These are phyloP conservation scores for Coregonus clupeaformis DNA, from an alignment of 2,113 vertebrate genomes.

Conservation along the genomic window DNA sequence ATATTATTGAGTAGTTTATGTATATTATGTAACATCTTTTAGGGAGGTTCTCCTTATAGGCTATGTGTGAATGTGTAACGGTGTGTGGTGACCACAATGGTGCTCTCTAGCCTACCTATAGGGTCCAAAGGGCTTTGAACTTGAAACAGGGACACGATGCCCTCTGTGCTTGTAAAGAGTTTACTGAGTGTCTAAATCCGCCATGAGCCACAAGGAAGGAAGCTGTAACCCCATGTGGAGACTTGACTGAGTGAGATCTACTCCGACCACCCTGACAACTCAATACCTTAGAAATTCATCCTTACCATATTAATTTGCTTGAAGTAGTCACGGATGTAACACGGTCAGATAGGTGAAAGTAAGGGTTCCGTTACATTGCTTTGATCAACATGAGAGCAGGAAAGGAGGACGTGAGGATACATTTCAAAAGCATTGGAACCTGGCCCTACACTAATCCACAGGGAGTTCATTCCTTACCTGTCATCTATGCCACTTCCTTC, in stretches of 20 bases:
- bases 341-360: no score
- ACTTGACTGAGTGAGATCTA: conserved; percentile 35
- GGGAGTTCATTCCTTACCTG: neutral
- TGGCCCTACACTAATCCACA: neutral
- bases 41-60: neutral
- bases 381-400: no score
- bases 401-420: no score
- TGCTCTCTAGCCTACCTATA: neutral
- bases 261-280: conserved; percentile 60
- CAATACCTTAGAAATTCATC: neutral
- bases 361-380: no score
- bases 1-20: no score
- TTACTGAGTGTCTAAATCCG: conserved; percentile 37
- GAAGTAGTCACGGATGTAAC: no score
- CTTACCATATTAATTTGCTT: neutral
- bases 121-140: conserved; percentile 14
- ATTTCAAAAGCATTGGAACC: no score
- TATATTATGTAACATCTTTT: neutral
- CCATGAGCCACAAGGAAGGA: conserved; percentile 37
- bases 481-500: neutral
- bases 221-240: conserved; percentile 27
- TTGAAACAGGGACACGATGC: conserved; percentile 39
- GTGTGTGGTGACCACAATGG: no score
- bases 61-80: neutral
- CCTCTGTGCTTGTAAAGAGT: conserved; percentile 40